Evolutionary conservation across 2,113 vertebrate species (phyloP), one percentile per base, ranked within the genome.

Genomic region (Scytalopus superciliaris): DNA sequence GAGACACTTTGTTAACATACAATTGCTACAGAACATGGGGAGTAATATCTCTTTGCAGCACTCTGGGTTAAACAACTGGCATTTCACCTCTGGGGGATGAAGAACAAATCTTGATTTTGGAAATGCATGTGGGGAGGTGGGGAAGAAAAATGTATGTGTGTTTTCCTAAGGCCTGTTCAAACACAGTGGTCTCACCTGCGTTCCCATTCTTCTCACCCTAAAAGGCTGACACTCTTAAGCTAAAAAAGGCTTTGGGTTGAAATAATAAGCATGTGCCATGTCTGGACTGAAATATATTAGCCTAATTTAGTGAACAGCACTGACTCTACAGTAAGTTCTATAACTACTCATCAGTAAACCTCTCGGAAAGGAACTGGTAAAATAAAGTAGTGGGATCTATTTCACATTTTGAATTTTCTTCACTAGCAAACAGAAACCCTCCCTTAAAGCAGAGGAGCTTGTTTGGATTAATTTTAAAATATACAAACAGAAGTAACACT

Each of bases 401-500:
- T 81, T 62, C 62, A 40, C 37, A 78, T 81, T 93, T 89, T 79
- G 25, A 79, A 42, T 64, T n/a, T n/a, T 83, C 40, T 52, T 40
- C 53, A 72, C 55, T 60, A 62, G 67, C 67, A 94, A 95, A 70
- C 2, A 90, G 19, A 92, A 91, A 57, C 12, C n/a, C 50, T 88
- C 40, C 42, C 31, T 66, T 52, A 33, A 87, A 87, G 42, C 13
- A 74, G 22, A 59, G 45, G 19, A 92, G 28, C 35, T 91, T 83
- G 57, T 56, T 92, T 76, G 49, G 22, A 82, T 50, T 84, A 75
- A 73, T 84, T 90, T 93, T 80, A 81, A 95, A 78, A 83, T 44
- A 57, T 13, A 80, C 12, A 89, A 92, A 70, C 19, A 87, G 56
- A 92, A 80, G 49, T 23, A 76, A 77, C 35, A 18, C 59, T 75